Evolutionary conservation across 2,888 invertebrate species (phyloP), one percentile per base, ranked within the genome.

Genomic region (Ormyrus labotus): DNA sequence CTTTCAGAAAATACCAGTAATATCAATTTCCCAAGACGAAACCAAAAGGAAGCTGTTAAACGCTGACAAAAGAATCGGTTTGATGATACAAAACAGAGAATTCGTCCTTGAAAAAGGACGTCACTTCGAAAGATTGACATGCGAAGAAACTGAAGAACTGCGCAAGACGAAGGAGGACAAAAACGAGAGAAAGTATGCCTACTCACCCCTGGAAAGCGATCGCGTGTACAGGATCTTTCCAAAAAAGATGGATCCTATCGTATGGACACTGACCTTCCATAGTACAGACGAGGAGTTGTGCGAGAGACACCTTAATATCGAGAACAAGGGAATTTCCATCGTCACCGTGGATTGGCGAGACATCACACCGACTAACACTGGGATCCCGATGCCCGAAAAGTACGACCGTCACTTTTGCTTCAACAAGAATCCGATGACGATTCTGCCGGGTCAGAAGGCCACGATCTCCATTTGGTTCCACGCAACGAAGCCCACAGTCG

Each of bases 401-500:
- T 63, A 57, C 7, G n/a, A 86, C 61, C 92, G 91, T 86, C 90
- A 90, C 0, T 94, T 93, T 85, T 93, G 91, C 85, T 94, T 94
- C 81, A 92, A 93, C 78, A 93, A 93, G 88, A 93, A 92, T 82
- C 92, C 92, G 86, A 91, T 92, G 19, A 86, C 92, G 0, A 81
- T 94, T 61, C 87, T 91, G 0, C 94, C 93, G 0, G 92, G 93
- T 0, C 92, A 93, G 83, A 89, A 85, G 4, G 90, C 90, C 61
- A 84, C 91, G 51, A 84, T 94, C 63, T 88, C 85, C 11, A 90
- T 94, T 53, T 93, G 92, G 83, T 94, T 93, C 84, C 85, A 91
- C 65, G 90, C 92, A 1, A 87, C 89, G 6, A 85, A 85, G 45
- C 87, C 91, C 1, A 91, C 91, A 2, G 89, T 92, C 8, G 91